These are phyloP conservation scores for Eucriotettix oculatus DNA, from an alignment of 2,888 invertebrate genomes.

Conservation along the genomic window DNA sequence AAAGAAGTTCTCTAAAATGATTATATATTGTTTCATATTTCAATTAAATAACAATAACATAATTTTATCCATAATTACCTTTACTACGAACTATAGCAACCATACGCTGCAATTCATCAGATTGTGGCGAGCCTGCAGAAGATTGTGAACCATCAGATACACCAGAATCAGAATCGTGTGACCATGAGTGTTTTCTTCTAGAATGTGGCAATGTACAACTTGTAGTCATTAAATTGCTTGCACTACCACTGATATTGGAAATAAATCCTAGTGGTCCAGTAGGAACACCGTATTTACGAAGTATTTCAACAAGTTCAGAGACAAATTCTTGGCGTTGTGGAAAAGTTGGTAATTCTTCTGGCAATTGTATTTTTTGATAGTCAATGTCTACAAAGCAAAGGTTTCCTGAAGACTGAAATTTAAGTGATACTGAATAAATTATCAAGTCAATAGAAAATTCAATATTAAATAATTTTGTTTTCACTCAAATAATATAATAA, in stretches of 20 bases:
- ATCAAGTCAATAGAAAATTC: no score
- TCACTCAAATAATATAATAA: no score
- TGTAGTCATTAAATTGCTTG: conserved; percentile 42
- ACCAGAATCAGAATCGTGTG: conserved; percentile 27
- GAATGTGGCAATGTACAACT: conserved; percentile 49
- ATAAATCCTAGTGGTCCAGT: not conserved
- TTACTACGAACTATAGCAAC: conserved; percentile 74
- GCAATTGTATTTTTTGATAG: conserved; percentile 77
- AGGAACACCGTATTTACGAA: conserved; percentile 41
- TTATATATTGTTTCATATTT: no score
- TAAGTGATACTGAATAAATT: not conserved
- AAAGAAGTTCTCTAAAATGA: no score
- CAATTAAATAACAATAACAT: not conserved
- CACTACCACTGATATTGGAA: not conserved
- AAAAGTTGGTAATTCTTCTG: conserved; percentile 87
- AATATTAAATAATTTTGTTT: no score
- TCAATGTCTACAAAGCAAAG: conserved; percentile 94
- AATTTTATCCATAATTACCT: conserved; percentile 33
- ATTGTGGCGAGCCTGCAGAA: conserved; percentile 26
- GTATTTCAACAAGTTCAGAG: conserved; percentile 51
- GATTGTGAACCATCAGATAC: conserved; percentile 19
- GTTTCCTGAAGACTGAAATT: conserved; percentile 46
- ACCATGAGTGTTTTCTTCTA: conserved; percentile 57
- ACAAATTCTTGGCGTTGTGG: conserved; percentile 79
- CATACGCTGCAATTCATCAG: conserved; percentile 70